A percentile compares a stretch with the other conserved stretches of the same genome.
These are phyloP conservation scores for Mellilla xanthometata DNA, from an alignment of 2,888 invertebrate species.

Conservation along the genomic window DNA sequence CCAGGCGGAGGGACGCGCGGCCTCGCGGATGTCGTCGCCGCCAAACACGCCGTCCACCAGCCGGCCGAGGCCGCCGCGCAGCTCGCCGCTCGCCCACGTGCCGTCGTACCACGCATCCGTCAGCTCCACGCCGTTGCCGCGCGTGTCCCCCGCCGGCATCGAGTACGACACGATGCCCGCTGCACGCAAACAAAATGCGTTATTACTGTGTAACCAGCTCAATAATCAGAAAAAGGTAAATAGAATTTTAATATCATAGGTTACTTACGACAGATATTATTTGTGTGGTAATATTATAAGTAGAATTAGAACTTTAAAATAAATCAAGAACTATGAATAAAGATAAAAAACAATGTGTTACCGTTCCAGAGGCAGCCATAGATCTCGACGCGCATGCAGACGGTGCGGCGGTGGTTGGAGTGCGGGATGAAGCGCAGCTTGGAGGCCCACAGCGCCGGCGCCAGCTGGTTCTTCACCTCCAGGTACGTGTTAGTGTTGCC, in stretches of 20 bases:
- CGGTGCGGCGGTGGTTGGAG: conserved; percentile 91
- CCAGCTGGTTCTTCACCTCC: conserved; percentile 88
- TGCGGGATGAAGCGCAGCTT: conserved; percentile 93
- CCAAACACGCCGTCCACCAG: conserved; percentile 92
- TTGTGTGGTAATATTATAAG: no score
- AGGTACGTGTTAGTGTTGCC: conserved; percentile 95
- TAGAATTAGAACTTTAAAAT: no score
- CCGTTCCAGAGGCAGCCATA: conserved; percentile 94
- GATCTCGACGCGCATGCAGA: conserved; percentile 95
- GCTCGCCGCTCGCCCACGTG: conserved; percentile 84
- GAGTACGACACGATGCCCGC: conserved; percentile 93
- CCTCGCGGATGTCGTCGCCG: conserved; percentile 85
- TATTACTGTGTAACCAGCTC: no score
- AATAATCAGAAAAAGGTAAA: no score
- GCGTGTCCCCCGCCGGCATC: conserved; percentile 93
- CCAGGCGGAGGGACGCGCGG: conserved; percentile 88
- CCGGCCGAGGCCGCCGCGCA: conserved; percentile 91
- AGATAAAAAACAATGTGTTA: no score
- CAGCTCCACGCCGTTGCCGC: conserved; percentile 90
- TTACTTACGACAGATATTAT: no score
- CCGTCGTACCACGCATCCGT: conserved; percentile 94
- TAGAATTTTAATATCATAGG: no score
- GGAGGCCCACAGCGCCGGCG: conserved; percentile 93
- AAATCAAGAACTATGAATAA: no score
- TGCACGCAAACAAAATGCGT: conserved; percentile 48